phyloP scores from a whole-genome alignment of 2,113 vertebrate species.

The Planiliza haematocheilus region DNA sequence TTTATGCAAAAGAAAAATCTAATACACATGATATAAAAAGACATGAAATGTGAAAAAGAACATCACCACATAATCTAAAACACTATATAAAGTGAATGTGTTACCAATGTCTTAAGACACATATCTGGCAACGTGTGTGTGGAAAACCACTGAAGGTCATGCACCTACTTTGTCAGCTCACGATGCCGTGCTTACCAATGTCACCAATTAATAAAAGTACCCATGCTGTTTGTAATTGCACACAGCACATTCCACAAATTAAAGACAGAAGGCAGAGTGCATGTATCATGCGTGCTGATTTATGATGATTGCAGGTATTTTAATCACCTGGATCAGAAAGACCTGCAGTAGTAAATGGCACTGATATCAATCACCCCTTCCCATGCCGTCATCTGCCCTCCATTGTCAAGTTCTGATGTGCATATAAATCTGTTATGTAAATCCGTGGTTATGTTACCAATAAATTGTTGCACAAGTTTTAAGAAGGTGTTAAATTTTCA shows the following conservation, averaged over 20 bases:
- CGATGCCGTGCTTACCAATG: not conserved
- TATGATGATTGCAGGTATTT: slow-evolving; percentile 23
- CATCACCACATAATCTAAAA: no score
- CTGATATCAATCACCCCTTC: not conserved
- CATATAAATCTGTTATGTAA: not conserved
- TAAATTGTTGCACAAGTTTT: not conserved
- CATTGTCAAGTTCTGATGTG: not conserved
- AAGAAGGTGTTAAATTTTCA: no score
- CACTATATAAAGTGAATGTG: no score
- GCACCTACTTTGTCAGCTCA: not conserved
- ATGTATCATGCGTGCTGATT: slow-evolving; percentile 12
- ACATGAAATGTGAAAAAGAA: no score
- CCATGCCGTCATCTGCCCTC: slow-evolving; percentile 1
- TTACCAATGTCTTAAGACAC: no score
- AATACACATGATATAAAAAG: no score
- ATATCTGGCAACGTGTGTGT: no score
- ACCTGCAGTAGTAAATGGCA: not conserved
- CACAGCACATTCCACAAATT: slow-evolving; percentile 10
- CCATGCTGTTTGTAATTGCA: slow-evolving; percentile 28
- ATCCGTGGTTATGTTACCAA: not conserved
- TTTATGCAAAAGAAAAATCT: no score
- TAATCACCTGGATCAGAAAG: slow-evolving; percentile 9
- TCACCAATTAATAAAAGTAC: slow-evolving; percentile 14
- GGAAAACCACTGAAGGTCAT: slow-evolving; percentile 12
- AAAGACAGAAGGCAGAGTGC: not conserved